These are phyloP conservation scores for Phoebastria nigripes DNA, from an alignment of 2,797 vertebrate genomes.

Conservation along the genomic window DNA sequence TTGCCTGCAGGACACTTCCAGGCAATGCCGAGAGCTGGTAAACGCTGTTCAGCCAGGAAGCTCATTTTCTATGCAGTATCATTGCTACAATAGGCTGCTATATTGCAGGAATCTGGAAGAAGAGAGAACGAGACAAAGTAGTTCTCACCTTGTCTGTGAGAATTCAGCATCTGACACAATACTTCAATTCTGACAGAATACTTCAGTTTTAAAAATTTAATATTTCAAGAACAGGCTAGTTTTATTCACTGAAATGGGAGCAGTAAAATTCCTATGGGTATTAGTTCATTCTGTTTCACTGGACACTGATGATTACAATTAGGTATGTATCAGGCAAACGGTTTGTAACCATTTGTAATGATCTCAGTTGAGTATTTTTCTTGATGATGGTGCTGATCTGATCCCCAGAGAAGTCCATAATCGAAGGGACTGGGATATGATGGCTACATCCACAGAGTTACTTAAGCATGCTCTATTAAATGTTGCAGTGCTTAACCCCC, in stretches of 20 bases:
- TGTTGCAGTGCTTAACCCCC: not conserved
- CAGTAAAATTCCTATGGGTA: not conserved
- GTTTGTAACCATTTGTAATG: not conserved
- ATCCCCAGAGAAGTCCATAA: not conserved
- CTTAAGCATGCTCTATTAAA: not conserved
- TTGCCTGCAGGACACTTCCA: not conserved
- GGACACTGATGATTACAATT: not conserved
- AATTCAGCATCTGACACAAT: not conserved
- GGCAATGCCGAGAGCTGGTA: not conserved
- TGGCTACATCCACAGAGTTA: not conserved
- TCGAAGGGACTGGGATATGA: not conserved
- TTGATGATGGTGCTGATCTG: not conserved
- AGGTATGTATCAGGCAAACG: not conserved
- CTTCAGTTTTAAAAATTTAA: not conserved
- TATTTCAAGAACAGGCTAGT: not conserved
- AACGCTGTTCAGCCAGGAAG: not conserved
- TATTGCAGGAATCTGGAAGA: not conserved
- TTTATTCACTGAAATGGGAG: not conserved
- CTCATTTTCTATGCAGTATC: not conserved
- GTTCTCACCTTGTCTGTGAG: not conserved
- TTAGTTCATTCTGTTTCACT: not conserved
- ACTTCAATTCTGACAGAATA: not conserved
- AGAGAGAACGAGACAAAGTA: not conserved
- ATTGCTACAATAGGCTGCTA: not conserved
- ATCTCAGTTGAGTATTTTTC: not conserved